Base-by-base conservation (phyloP, 2,797 vertebrate genomes). In the Lacerta viridis region DNA sequence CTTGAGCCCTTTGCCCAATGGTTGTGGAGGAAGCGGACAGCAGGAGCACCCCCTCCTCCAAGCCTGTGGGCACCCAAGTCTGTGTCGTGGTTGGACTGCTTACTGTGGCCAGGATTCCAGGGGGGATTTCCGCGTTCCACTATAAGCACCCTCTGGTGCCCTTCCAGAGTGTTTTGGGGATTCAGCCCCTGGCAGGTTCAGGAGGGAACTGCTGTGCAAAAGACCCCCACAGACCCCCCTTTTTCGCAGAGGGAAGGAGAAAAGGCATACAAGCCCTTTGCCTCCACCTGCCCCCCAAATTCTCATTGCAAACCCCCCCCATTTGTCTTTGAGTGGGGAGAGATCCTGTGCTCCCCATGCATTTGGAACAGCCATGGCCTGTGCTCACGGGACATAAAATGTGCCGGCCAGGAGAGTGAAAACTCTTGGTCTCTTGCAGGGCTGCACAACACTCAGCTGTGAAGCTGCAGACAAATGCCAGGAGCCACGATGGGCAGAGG, bases 381-480 rank as follows among this genome's bases (percentile, higher is more conserved):
- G 3, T 13, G 1, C 25, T 41, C 2, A n/a, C 2, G 43, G 76
- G 41, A 23, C 23, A 9, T 11, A 3, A 18, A 9, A 8, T 10
- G 39, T 43, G 41, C 25, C 23, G 6, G 20, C 64, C 6, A 5
- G 9, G 18, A 1, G 9, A 43, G 39, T 43, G 68, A 20, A 3
- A 3, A 23, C 13, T 93, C 85, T 89, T 87, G 93, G 87, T 86
- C 39, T 83, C 92, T 94, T 87, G 87, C 79, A 96, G 96, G 96
- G 93, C 93, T 95, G 94, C 94, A 90, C 94, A 96, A 95, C 89
- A 96, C 95, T 90, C 95, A 96, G 90, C 95, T 96, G 87, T 96
- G 92, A 95, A 89, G 87, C 89, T 79, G 8, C 94, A 91, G 91
- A 94, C 79, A 89, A 94, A 92, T 77, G 89, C 89, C 85, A 93